phyloP scores from a whole-genome alignment of 1,140 invertebrate genomes.

The Paraescarpia echinospica region DNA sequence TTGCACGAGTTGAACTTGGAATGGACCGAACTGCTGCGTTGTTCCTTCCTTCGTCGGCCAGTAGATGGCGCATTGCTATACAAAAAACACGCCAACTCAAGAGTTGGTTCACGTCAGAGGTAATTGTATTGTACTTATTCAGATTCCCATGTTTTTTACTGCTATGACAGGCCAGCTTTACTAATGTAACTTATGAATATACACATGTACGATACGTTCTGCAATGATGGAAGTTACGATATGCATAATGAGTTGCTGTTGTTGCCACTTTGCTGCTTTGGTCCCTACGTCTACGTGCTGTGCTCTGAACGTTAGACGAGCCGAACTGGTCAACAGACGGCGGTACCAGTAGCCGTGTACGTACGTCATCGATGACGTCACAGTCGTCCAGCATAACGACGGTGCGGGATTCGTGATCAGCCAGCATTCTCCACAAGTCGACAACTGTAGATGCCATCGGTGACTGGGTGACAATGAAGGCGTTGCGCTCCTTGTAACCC shows the following conservation, averaged over 20 bases:
- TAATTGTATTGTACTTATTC: no score
- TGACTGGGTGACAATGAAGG: background rate
- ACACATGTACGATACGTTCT: no score
- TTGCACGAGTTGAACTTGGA: constrained; percentile 7
- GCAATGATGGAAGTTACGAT: no score
- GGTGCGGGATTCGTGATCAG: constrained; percentile 42
- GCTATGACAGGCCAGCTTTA: no score
- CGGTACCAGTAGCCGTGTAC: background rate
- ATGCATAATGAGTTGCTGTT: no score
- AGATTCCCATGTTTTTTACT: no score
- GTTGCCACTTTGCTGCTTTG: background rate
- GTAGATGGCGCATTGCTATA: constrained; percentile 9
- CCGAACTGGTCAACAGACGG: background rate
- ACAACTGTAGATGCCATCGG: constrained; percentile 46
- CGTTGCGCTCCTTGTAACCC: background rate
- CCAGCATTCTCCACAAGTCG: constrained; percentile 52
- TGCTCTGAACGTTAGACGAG: background rate
- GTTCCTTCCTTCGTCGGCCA: constrained; percentile 10
- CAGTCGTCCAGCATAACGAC: constrained; percentile 34
- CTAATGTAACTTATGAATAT: no score
- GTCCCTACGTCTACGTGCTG: background rate
- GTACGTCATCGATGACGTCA: background rate
- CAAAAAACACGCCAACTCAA: background rate
- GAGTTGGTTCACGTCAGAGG: background rate
- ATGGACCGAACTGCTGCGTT: constrained; percentile 12